Percentiles rank a stretch among this genome's conserved stretches.
Conservation (phyloP, 2,113 vertebrate species). For the Cynopterus brachyotis region DNA sequence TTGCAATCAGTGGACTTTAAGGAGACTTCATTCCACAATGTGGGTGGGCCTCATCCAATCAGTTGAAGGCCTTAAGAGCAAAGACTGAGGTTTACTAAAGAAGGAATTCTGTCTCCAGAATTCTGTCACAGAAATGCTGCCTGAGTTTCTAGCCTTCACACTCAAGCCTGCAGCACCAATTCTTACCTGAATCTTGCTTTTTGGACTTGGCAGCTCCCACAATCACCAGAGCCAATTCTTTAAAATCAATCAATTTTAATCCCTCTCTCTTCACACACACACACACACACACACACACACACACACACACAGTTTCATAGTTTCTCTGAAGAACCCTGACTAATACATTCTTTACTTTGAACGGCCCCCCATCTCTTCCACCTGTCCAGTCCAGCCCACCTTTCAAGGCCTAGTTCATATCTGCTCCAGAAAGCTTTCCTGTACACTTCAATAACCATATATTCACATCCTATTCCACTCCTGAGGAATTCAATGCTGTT, state of each 20-base stretch:
- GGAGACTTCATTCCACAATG: not conserved
- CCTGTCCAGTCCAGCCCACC: not conserved
- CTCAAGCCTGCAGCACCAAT: not conserved
- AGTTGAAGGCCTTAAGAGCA: not conserved
- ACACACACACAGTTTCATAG: too few relatives aligned
- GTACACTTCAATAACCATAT: not conserved
- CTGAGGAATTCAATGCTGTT: not conserved
- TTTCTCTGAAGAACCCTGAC: not conserved
- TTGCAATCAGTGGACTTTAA: not conserved
- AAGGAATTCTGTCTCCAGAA: not conserved
- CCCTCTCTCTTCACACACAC: not conserved
- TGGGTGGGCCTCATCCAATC: not conserved
- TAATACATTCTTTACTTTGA: not conserved
- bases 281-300: too few relatives aligned
- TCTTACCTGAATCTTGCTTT: not conserved
- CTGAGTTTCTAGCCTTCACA: not conserved
- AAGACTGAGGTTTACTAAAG: not conserved
- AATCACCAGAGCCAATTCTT: not conserved
- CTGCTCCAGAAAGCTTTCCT: not conserved
- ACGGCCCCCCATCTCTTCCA: not conserved
- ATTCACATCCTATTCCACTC: not conserved
- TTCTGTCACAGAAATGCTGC: not conserved
- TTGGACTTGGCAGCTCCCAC: not conserved
- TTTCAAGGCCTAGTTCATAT: not conserved
- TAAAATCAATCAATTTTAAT: not conserved